Evolutionary conservation across 2,797 vertebrate genomes (phyloP), one percentile per base, ranked within the genome.

Genomic region (Gouania willdenowi): DNA sequence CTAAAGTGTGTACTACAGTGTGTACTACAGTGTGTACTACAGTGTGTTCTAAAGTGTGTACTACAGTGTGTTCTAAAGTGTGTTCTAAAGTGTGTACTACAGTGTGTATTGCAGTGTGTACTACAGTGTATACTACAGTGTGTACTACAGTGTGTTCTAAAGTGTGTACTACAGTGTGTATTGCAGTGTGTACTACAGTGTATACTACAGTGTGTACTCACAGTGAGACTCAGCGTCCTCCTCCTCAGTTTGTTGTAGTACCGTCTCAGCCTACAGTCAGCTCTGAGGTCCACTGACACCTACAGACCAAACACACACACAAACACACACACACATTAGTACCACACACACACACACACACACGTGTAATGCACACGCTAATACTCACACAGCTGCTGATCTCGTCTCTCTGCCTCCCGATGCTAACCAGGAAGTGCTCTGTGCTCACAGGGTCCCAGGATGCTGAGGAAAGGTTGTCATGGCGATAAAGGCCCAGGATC

Each of bases 271-370:
- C 0, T 1, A 2, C 0, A 8, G 46, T 33, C 1, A 2, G n/a
- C 1, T n/a, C 0, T 4, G 0, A 8, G 19, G 0, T 18, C 15
- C 0, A 4, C 32, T 0, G 27, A 21, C 16, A 65, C 28, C 64
- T 68, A 23, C 13, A 14, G 13, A 14, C 14, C 5, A 29, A 14
- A 3, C 18, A 6, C n/a, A 1, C 5, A 14, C 5, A 9, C 9
- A 19, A 34, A 10, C 18, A 9, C 13, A 77, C 15, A 77, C 73
- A 3, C 74, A 77, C n/a, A n/a, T n/a, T n/a, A n/a, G n/a, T n/a
- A n/a, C n/a, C n/a, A n/a, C n/a, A n/a, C n/a, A n/a, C n/a, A n/a
- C n/a, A n/a, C n/a, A n/a, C n/a, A n/a, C 13, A 14, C 13, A 14
- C 14, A 13, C 14, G 13, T 8, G 5, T 29, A 14, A 3, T 18